A percentile compares a stretch with the other conserved stretches of the same genome.
Evolutionary conservation across 2,113 vertebrate species (phyloP).

Genomic region (Bujurquina vittata): DNA sequence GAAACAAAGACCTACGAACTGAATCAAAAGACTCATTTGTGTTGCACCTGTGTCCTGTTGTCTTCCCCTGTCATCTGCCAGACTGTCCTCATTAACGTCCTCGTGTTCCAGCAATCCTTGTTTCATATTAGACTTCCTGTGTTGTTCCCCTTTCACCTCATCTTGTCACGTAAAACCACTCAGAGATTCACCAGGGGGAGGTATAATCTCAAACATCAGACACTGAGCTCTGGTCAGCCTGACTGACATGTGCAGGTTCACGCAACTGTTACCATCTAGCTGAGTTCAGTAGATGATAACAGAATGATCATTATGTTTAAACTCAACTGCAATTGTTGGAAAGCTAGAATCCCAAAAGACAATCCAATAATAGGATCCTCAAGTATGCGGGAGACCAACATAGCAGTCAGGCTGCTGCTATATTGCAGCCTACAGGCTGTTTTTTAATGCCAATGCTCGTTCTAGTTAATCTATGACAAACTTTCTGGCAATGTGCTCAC

Average conservation of each 20-base stretch:
- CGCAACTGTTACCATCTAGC: neutral
- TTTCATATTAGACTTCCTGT: neutral
- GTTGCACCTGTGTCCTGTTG: neutral
- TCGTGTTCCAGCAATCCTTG: rapidly evolving
- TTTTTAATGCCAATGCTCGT: neutral
- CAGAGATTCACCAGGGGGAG: slow-evolving; percentile 51
- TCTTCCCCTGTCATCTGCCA: neutral
- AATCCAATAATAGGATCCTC: slow-evolving; percentile 39
- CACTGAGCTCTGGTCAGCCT: slow-evolving; percentile 10
- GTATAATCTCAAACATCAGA: slow-evolving; percentile 27
- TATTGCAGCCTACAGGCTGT: neutral
- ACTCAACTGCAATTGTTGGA: neutral
- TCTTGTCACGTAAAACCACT: neutral
- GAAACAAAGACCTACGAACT: neutral
- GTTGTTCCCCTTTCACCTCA: neutral
- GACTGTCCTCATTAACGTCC: neutral
- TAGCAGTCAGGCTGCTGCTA: neutral
- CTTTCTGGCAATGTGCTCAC: neutral
- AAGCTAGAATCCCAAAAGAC: slow-evolving; percentile 19
- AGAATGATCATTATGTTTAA: slow-evolving; percentile 17
- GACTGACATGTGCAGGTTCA: slow-evolving; percentile 27
- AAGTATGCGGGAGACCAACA: slow-evolving; percentile 3
- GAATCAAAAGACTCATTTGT: neutral
- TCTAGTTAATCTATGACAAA: neutral
- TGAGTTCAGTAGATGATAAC: neutral